Base-by-base conservation (phyloP, 2,888 invertebrate genomes). In the Dione vanillae region DNA sequence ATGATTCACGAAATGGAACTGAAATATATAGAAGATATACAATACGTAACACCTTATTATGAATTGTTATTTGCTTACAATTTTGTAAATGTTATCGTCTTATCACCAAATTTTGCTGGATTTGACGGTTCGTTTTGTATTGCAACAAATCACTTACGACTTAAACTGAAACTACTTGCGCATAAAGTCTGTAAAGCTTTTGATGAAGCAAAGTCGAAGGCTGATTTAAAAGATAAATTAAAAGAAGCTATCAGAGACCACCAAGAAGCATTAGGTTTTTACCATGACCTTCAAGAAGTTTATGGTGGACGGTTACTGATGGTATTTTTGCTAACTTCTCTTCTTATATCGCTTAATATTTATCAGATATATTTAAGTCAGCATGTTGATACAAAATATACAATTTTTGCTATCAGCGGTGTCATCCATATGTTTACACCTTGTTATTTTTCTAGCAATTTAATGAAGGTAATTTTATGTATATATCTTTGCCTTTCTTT, bases 61-160 rank as follows among this genome's bases (percentile, higher is more conserved):
- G 84, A 90, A 72, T 73, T 85, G 1, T 77, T 87, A 61, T 91
- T 87, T 69, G 84, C 82, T 0, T 89, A 86, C 74, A 87, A 83
- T 64, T 79, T 85, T 35, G 11, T 80, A 0, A 84, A 85, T 62
- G 84, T 84, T 41, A 43, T 85, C 0, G 75, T 83, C 7, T 77
- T 90, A 0, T 77, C 82, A 1, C 85, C 85, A 2, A 84, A 84
- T 47, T 90, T 84, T 69, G 76, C 80, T 6, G 89, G 90, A 0
- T 84, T 90, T 12, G 91, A 90, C 47, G 88, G 89, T 0, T 88
- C 87, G 0, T 90, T 89, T 69, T 89, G 90, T 67, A 89, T 90
- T 62, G 85, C 86, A 0, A 86, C 84, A 0, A 86, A 84, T 0
- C 88, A 90, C 74, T 76, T 89, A 40, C 78, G 85, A 8, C 76